Percentiles rank a stretch among this genome's conserved stretches.
Evolutionary conservation across 2,888 invertebrate species (phyloP).

Genomic region (Cataglyphis livida): DNA sequence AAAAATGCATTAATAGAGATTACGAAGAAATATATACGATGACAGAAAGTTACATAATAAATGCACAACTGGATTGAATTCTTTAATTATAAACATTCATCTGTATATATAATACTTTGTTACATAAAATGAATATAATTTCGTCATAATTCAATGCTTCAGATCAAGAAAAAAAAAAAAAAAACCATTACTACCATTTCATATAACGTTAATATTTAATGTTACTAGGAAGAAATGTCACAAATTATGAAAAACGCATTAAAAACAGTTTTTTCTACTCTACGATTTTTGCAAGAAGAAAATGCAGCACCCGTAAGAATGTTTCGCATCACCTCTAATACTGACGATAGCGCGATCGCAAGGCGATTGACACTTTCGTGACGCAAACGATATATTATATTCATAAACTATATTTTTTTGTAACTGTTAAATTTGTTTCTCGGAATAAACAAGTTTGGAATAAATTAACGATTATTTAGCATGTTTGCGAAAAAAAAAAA

Average conservation of each 20-base stretch:
- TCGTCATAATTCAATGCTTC: not conserved
- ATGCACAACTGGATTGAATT: not conserved
- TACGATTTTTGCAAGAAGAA: not conserved
- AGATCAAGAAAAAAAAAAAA: not conserved
- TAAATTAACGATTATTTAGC: slow-evolving; percentile 2
- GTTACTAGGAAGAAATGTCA: not conserved
- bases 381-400: slow-evolving; percentile 48
- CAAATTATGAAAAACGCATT: slow-evolving; percentile 8
- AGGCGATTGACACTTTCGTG: slow-evolving; percentile 37
- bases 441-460: not conserved
- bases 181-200: not conserved
- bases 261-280: not conserved
- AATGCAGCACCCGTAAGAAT: slow-evolving; percentile 5
- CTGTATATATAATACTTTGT: not conserved
- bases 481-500: not conserved
- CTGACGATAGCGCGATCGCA: slow-evolving; percentile 1
- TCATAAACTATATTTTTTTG: slow-evolving; percentile 3
- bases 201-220: not conserved
- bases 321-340: slow-evolving; percentile 27
- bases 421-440: not conserved
- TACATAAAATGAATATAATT: not conserved
- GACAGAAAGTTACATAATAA: slow-evolving; percentile 30
- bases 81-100: not conserved
- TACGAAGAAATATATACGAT: slow-evolving; percentile 7
- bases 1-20: not conserved